Evolutionary conservation across 1,140 invertebrate genomes (phyloP), one percentile per base, ranked within the genome.

Genomic region (Drosophila kanapiae): DNA sequence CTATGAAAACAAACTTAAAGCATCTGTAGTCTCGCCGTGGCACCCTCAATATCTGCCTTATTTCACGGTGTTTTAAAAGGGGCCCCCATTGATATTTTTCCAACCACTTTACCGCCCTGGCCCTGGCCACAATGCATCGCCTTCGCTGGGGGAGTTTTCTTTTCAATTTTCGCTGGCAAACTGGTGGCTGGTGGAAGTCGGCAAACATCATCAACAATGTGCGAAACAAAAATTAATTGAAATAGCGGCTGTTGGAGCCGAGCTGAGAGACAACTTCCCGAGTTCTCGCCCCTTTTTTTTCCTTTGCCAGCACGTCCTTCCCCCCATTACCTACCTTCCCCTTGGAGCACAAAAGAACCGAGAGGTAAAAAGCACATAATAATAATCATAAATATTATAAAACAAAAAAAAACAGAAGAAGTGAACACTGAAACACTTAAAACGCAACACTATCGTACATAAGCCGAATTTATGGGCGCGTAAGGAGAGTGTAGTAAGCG

Each of bases 191-290:
- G 33, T 54, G 63, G 31, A 33, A 58, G 31, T 51, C 65, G 18
- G 65, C 65, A 69, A 69, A 45, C 71, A 81, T 18, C 69, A 83
- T 78, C 82, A 70, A 70, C 82, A 85, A 81, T 81, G 82, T 78
- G 75, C 48, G 57, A 78, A 48, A 60, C 54, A 74, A 53, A 86
- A 82, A 86, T 78, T 86, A 85, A 86, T 85, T 86, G 82, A 86
- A 85, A 86, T 82, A 76, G 75, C 82, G 40, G 43, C 68, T n/a
- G n/a, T n/a, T n/a, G n/a, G n/a, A n/a, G n/a, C n/a, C n/a, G n/a
- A n/a, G n/a, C n/a, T 63, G 49, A 69, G 42, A 68, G 61, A 76
- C 61, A 75, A 76, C 54, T 37, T 53, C 35, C 45, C 40, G 53
- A n/a, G 14, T 14, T 16, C 18, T 43, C 18, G 18, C 33, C 16